phyloP scores from a whole-genome alignment of 2,113 vertebrate species.

The Oncorhynchus clarkii region DNA sequence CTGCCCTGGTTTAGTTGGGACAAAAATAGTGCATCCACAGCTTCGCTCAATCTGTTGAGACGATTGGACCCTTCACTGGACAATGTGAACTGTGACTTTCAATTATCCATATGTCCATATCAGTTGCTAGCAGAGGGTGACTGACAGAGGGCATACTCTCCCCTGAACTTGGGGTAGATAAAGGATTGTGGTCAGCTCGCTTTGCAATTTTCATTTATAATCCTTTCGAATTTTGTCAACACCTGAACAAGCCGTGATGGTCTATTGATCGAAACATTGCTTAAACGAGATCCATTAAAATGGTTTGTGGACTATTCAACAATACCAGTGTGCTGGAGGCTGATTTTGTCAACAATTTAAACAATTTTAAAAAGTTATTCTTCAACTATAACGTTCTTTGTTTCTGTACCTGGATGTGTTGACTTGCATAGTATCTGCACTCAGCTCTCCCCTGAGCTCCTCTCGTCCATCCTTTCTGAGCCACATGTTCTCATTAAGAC shows the following conservation, averaged over 20 bases:
- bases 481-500: neutral
- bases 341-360: no score
- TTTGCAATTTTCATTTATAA: neutral
- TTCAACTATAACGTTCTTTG: neutral
- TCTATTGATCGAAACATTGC: no score
- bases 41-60: neutral
- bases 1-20: neutral
- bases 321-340: no score
- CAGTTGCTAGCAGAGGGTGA: neutral
- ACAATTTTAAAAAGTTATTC: no score
- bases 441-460: neutral
- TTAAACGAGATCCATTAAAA: no score
- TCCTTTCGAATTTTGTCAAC: neutral
- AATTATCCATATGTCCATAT: neutral
- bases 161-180: neutral
- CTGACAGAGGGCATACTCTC: neutral
- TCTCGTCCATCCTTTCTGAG: neutral
- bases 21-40: neutral
- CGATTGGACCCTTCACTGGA: neutral
- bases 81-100: neutral
- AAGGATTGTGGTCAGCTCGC: neutral
- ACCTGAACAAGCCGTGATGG: neutral
- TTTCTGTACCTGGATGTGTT: neutral
- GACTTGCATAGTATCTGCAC: neutral
- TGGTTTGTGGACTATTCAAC: no score